A percentile compares a stretch with the other conserved stretches of the same genome.
phyloP scores from a whole-genome alignment of 2,113 vertebrate species.

The Stigmatopora argus region DNA sequence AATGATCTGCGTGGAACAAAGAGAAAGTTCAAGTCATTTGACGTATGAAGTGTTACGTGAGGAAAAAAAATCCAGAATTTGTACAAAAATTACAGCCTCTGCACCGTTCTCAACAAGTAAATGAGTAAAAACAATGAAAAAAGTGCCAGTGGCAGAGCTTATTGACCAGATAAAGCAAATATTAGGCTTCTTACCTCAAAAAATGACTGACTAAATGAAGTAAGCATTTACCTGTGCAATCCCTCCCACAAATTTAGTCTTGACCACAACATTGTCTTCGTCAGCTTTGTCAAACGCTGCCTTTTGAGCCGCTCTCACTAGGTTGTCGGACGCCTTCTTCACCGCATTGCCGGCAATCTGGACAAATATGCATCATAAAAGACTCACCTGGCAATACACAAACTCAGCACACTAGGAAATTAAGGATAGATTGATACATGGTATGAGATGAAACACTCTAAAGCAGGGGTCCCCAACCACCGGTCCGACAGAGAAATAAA shows the following conservation, averaged over 20 bases:
- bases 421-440: neutral
- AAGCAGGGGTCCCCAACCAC: too few relatives aligned
- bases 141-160: too few relatives aligned
- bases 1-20: conserved; percentile 78
- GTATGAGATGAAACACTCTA: neutral
- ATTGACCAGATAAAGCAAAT: too few relatives aligned
- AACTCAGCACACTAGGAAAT: neutral
- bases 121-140: too few relatives aligned
- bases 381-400: neutral
- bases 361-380: neutral
- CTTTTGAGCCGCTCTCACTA: conserved; percentile 93
- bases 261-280: conserved; percentile 90
- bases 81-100: too few relatives aligned
- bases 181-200: too few relatives aligned
- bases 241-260: conserved; percentile 97
- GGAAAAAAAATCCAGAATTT: too few relatives aligned
- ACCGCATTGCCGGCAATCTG: conserved; percentile 95
- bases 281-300: conserved; percentile 93
- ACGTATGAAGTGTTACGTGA: too few relatives aligned
- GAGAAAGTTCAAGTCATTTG: neutral
- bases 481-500: too few relatives aligned
- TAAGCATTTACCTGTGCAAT: conserved; percentile 84
- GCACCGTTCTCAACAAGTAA: too few relatives aligned
- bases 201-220: neutral
- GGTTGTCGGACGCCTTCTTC: conserved; percentile 94